These are phyloP conservation scores for Vulpes ferrilata DNA, from an alignment of 2,113 vertebrate species.

Conservation along the genomic window DNA sequence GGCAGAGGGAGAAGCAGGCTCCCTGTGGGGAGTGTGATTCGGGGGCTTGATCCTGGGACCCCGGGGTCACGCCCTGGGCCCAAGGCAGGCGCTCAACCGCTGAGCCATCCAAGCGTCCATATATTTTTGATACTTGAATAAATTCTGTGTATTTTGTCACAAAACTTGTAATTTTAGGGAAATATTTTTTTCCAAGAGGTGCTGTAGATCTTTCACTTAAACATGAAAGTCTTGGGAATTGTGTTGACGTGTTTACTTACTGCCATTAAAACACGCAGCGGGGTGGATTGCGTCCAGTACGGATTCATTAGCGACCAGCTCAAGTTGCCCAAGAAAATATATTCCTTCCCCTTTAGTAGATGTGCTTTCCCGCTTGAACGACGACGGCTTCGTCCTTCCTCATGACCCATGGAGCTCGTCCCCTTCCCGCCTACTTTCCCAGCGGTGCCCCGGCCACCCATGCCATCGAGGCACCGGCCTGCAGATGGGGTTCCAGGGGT, in stretches of 20 bases:
- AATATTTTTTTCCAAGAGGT: conserved; percentile 2
- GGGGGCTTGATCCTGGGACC: too few relatives aligned
- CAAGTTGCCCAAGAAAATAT: not conserved
- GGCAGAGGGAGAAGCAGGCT: too few relatives aligned
- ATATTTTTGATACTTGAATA: not conserved
- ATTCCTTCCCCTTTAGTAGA: not conserved
- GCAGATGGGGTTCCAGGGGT: not conserved
- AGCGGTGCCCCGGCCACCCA: not conserved
- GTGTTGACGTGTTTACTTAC: not conserved
- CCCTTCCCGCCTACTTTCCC: not conserved
- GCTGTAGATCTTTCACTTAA: not conserved
- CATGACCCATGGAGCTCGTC: not conserved
- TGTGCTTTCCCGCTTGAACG: not conserved
- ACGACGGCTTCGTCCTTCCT: not conserved
- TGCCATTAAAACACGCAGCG: not conserved
- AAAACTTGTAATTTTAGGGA: not conserved
- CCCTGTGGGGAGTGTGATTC: too few relatives aligned
- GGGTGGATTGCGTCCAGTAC: not conserved
- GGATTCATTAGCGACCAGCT: not conserved
- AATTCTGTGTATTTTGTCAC: not conserved
- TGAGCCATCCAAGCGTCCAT: too few relatives aligned
- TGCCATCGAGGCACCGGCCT: not conserved
- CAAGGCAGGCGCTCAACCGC: too few relatives aligned
- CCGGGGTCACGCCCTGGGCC: too few relatives aligned
- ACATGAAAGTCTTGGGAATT: not conserved